Evolutionary conservation across 2,888 invertebrate genomes (phyloP).

Genomic region (Volucella inflata): DNA sequence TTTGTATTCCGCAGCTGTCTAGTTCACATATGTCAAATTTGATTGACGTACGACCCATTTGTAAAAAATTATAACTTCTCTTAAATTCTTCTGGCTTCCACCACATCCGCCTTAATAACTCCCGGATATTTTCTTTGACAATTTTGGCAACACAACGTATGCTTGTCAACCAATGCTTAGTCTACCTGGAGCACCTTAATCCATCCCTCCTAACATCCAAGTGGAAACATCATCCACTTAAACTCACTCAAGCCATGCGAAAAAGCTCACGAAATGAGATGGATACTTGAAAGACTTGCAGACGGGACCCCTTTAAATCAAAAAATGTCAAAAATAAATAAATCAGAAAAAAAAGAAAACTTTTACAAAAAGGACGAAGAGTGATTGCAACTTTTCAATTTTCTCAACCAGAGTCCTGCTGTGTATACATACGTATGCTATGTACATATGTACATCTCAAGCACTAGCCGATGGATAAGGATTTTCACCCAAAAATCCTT

Average conservation of each 20-base stretch:
- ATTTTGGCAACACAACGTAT: too few relatives aligned
- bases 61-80: too few relatives aligned
- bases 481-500: constrained; percentile 27
- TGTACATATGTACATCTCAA: background rate
- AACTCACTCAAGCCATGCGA: constrained; percentile 49
- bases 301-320: background rate
- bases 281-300: constrained; percentile 46
- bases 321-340: constrained; percentile 4
- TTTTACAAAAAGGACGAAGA: constrained; percentile 39
- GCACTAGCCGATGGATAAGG: constrained; percentile 18
- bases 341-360: background rate
- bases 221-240: background rate
- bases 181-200: too few relatives aligned
- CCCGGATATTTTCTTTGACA: too few relatives aligned
- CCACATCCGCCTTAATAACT: too few relatives aligned
- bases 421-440: too few relatives aligned
- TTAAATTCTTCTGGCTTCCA: too few relatives aligned
- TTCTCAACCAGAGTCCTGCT: constrained; percentile 44
- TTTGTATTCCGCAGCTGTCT: too few relatives aligned
- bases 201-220: too few relatives aligned
- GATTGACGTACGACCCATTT: too few relatives aligned
- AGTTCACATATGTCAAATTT: too few relatives aligned
- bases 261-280: constrained; percentile 60
- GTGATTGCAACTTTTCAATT: constrained; percentile 71
- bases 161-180: too few relatives aligned